phyloP scores from a whole-genome alignment of 2,113 vertebrate species.

The Triplophysa tibetana region DNA sequence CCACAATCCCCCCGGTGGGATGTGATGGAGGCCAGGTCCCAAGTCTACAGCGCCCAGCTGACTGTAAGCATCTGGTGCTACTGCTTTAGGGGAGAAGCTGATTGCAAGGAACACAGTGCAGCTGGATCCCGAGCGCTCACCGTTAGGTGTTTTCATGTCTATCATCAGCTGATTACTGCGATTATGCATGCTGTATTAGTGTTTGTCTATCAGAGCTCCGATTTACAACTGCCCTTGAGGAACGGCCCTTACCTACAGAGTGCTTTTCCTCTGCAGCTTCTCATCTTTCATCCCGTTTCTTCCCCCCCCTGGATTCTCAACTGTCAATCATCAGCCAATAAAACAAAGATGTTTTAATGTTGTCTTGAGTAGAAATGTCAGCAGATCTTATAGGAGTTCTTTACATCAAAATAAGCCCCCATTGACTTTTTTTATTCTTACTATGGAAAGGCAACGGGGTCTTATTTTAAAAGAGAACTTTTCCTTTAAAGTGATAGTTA shows the following conservation, averaged over 20 bases:
- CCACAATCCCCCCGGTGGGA: slow-evolving; percentile 5
- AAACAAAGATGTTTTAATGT: background rate
- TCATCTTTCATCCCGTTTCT: background rate
- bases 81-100: slow-evolving; percentile 19
- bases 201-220: slow-evolving; percentile 9
- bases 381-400: no score
- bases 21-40: slow-evolving; percentile 6
- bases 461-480: no score
- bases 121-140: slow-evolving; percentile 9
- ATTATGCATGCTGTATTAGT: slow-evolving; percentile 33
- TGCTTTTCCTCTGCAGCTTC: background rate
- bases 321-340: slow-evolving; percentile 1
- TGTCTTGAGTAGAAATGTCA: no score
- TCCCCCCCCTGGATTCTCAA: background rate
- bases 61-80: slow-evolving; percentile 4
- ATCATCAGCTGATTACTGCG: slow-evolving; percentile 42
- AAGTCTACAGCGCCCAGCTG: slow-evolving; percentile 2
- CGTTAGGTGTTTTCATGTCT: background rate
- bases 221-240: slow-evolving; percentile 32
- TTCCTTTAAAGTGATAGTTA: no score
- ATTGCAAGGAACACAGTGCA: background rate
- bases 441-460: no score
- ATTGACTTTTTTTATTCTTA: no score
- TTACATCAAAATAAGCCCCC: no score
- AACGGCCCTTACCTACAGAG: slow-evolving; percentile 7